Percentiles rank a stretch among this genome's conserved stretches.
Conservation (phyloP, 1,140 invertebrate species). For the Choristoneura fumiferana region DNA sequence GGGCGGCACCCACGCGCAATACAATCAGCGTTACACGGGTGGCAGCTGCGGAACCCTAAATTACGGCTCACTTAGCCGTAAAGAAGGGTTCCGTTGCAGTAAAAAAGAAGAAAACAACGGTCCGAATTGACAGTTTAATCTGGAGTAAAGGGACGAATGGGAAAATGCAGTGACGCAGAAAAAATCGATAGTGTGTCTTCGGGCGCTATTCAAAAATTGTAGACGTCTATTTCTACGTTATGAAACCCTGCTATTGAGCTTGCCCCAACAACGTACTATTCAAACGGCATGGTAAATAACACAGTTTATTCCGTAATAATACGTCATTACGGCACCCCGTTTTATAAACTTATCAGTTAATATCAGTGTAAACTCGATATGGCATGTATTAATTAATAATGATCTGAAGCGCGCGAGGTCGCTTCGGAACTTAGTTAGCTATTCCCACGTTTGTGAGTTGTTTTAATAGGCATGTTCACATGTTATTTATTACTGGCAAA, state of each 20-base stretch:
- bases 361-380: conserved; percentile 8
- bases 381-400: conserved; percentile 9
- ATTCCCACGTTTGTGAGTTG: too few relatives aligned
- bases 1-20: conserved; percentile 45
- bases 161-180: neutral
- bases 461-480: too few relatives aligned
- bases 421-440: too few relatives aligned
- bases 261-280: neutral
- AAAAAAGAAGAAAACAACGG: conserved; percentile 36
- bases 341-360: conserved; percentile 9
- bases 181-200: neutral
- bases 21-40: conserved; percentile 65
- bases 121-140: conserved; percentile 67
- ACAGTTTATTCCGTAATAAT: neutral
- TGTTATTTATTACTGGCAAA: too few relatives aligned
- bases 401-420: neutral
- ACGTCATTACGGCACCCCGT: conserved; percentile 9
- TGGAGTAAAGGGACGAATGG: conserved; percentile 24
- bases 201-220: neutral
- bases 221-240: neutral
- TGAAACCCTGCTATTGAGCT: neutral
- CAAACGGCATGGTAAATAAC: neutral
- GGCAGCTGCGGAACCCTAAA: conserved; percentile 64
- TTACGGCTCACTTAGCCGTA: conserved; percentile 54
- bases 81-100: conserved; percentile 49